Percentiles rank a stretch among this genome's conserved stretches.
phyloP scores from a whole-genome alignment of 1,140 invertebrate species.

The Stegodyphus mimosarum region DNA sequence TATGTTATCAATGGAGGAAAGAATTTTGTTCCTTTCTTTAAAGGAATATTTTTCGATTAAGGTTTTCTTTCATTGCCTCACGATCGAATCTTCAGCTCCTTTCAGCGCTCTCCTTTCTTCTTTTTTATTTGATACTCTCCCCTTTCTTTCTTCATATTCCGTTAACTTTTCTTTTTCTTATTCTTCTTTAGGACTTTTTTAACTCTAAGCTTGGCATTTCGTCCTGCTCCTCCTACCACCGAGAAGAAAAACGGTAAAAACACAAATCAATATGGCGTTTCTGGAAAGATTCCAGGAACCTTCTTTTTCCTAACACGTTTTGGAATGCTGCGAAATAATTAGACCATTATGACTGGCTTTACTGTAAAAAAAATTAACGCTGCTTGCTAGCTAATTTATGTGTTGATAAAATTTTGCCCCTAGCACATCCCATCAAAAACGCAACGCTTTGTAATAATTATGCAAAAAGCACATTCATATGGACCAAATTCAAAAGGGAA shows the following conservation, averaged over 20 bases:
- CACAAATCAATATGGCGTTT: neutral
- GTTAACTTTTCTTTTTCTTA: conserved; percentile 6
- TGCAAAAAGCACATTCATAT: too few relatives aligned
- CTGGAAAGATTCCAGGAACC: neutral
- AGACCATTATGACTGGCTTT: too few relatives aligned
- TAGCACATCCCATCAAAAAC: too few relatives aligned
- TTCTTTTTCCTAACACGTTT: too few relatives aligned
- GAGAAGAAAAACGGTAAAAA: neutral
- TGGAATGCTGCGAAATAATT: too few relatives aligned
- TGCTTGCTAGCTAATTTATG: too few relatives aligned
- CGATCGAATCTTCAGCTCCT: neutral
- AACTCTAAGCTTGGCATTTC: neutral
- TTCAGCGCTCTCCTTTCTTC: neutral
- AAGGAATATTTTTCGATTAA: conserved; percentile 45
- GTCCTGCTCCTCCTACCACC: too few relatives aligned
- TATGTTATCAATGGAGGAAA: conserved; percentile 44
- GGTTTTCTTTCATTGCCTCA: conserved; percentile 31
- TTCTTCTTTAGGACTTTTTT: neutral
- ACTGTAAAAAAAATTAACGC: too few relatives aligned
- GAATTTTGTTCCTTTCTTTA: conserved; percentile 25
- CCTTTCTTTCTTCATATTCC: conserved; percentile 15
- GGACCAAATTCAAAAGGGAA: too few relatives aligned
- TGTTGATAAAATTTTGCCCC: too few relatives aligned
- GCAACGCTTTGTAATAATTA: too few relatives aligned
- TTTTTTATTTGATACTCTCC: neutral